Evolutionary conservation across 2,797 vertebrate species (phyloP).

Genomic region (Sorex maritimensis): DNA sequence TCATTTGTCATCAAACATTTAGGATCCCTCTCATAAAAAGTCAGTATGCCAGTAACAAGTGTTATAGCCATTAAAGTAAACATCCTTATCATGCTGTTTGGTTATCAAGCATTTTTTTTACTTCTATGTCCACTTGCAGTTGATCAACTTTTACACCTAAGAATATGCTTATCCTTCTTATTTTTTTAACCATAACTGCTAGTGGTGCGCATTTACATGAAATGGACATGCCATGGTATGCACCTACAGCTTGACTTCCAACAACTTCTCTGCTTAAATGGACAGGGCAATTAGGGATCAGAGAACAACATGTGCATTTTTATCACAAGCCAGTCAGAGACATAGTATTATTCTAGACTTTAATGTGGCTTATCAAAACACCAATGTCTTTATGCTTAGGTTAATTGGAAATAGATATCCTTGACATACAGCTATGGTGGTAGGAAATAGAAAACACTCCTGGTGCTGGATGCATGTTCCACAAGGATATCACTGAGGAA

Average conservation of each 20-base stretch:
- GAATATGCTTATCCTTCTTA: background rate
- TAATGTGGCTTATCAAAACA: background rate
- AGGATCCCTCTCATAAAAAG: background rate
- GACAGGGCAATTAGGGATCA: background rate
- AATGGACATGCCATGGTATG: too few species aligned
- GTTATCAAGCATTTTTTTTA: constrained; percentile 6
- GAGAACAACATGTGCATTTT: background rate
- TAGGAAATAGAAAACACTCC: constrained; percentile 60
- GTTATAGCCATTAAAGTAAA: background rate
- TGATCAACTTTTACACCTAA: background rate
- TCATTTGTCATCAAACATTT: background rate
- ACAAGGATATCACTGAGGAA: constrained; percentile 66
- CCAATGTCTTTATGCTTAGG: background rate
- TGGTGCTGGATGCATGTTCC: constrained; percentile 41
- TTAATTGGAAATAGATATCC: constrained; percentile 64
- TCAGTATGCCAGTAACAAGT: background rate
- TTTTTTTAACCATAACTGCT: background rate
- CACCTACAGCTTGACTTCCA: background rate
- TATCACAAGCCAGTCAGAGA: background rate
- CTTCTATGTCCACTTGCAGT: background rate
- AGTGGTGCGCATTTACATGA: background rate
- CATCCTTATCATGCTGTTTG: background rate
- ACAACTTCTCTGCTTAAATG: constrained; percentile 27
- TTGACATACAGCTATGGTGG: constrained; percentile 56
- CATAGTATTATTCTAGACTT: constrained; percentile 10